phyloP scores from a whole-genome alignment of 2,113 vertebrate species.

The Excalfactoria chinensis region DNA sequence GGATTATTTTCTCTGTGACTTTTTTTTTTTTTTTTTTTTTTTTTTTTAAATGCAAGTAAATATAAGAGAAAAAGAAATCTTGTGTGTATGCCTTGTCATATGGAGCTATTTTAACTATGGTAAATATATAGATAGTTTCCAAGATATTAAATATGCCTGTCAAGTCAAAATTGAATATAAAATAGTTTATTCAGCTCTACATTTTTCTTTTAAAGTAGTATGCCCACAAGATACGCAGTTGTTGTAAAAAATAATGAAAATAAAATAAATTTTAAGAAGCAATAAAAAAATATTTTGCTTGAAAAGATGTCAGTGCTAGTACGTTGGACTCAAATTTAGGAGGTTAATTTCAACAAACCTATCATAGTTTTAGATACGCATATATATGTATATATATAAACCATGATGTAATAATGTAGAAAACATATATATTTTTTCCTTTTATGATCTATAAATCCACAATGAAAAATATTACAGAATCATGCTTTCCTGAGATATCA shows the following conservation, averaged over 20 bases:
- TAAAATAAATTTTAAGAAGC: not conserved
- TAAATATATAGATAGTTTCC: not conserved
- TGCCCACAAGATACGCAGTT: not conserved
- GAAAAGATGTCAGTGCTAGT: not conserved
- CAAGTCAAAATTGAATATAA: not conserved
- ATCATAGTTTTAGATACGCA: too few species aligned
- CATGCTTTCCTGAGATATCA: not conserved
- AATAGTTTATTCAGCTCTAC: not conserved
- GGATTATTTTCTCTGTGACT: rapidly evolving
- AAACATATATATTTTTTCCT: not conserved
- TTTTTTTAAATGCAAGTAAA: not conserved
- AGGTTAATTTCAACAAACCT: not conserved
- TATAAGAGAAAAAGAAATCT: not conserved
- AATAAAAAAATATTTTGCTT: not conserved
- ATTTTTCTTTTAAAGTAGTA: not conserved
- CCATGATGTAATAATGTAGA: too few species aligned
- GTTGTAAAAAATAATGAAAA: not conserved
- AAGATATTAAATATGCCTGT: not conserved
- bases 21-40: not conserved
- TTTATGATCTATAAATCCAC: not conserved
- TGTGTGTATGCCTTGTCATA: rapidly evolving
- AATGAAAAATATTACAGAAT: not conserved
- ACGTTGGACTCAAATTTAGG: not conserved
- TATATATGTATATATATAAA: too few species aligned
- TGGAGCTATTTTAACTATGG: not conserved